phyloP scores from a whole-genome alignment of 2,797 vertebrate genomes.

The Otolemur crassicaudatus region DNA sequence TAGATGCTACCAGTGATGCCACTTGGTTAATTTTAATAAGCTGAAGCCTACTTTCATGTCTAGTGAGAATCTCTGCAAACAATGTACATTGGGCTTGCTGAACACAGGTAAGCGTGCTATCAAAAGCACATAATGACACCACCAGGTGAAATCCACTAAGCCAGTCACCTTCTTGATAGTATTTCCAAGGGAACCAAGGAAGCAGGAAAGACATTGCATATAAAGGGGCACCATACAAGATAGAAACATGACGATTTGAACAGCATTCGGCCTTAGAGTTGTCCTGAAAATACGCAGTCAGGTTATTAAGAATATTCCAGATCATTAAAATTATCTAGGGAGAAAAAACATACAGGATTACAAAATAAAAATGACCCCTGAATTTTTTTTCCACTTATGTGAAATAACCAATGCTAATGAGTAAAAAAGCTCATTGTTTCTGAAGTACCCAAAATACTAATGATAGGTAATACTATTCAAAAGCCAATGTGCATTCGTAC shows the following conservation, averaged over 20 bases:
- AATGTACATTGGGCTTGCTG: slow-evolving; percentile 93
- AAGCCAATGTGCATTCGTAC: not conserved
- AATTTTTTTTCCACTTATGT: not conserved
- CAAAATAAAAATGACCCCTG: not conserved
- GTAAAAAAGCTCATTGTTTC: not conserved
- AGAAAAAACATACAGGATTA: slow-evolving; percentile 41
- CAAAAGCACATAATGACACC: slow-evolving; percentile 92
- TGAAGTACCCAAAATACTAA: not conserved
- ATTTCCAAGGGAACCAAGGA: slow-evolving; percentile 96
- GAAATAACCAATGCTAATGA: not conserved
- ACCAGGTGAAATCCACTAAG: slow-evolving; percentile 92
- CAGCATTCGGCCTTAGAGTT: slow-evolving; percentile 89
- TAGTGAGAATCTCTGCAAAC: slow-evolving; percentile 91
- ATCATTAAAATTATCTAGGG: slow-evolving; percentile 94
- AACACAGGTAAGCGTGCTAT: slow-evolving; percentile 92
- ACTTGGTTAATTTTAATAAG: slow-evolving; percentile 94
- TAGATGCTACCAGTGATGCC: slow-evolving; percentile 91
- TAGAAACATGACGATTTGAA: slow-evolving; percentile 88
- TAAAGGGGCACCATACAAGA: slow-evolving; percentile 91
- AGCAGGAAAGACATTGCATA: slow-evolving; percentile 94
- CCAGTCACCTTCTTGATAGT: slow-evolving; percentile 91
- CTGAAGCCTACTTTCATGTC: slow-evolving; percentile 89
- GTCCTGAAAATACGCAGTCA: slow-evolving; percentile 94
- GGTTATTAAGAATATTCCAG: slow-evolving; percentile 94
- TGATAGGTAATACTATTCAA: not conserved